These are phyloP conservation scores for Harpegnathos saltator DNA, from an alignment of 1,140 invertebrate species.

Conservation along the genomic window DNA sequence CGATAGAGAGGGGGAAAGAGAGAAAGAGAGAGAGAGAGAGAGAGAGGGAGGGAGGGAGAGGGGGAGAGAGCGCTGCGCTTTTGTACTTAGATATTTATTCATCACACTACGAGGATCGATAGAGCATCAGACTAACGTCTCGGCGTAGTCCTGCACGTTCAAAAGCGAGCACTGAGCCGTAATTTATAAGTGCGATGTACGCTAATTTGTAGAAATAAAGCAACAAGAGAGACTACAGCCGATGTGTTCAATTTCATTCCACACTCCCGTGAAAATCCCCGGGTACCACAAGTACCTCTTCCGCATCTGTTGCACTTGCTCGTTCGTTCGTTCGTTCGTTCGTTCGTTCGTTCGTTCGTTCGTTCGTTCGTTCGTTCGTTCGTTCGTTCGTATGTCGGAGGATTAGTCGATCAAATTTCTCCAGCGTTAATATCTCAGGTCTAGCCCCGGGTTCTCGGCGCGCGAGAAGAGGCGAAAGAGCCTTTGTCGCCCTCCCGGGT, in stretches of 20 bases:
- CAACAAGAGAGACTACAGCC: slow-evolving; percentile 42
- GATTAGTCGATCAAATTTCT: too few relatives aligned
- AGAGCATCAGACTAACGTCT: slow-evolving; percentile 53
- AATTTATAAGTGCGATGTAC: slow-evolving; percentile 71
- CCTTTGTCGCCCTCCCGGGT: slow-evolving; percentile 21
- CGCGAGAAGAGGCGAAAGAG: too few relatives aligned
- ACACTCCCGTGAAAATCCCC: background rate
- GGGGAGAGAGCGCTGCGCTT: slow-evolving; percentile 68
- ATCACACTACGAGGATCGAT: slow-evolving; percentile 48
- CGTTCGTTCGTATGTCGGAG: background rate
- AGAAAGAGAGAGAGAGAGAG: background rate
- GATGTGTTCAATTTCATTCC: slow-evolving; percentile 28
- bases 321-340: background rate
- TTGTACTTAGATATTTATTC: slow-evolving; percentile 84
- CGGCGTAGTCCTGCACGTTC: background rate
- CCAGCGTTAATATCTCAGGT: too few relatives aligned
- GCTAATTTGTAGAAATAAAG: slow-evolving; percentile 70
- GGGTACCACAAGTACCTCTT: background rate
- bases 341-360: background rate
- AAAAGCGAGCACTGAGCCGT: slow-evolving; percentile 36
- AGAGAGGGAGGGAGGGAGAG: background rate
- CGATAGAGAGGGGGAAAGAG: slow-evolving; percentile 18
- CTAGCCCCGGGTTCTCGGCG: background rate
- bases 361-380: background rate
- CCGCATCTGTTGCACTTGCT: background rate